A percentile compares a stretch with the other conserved stretches of the same genome.
phyloP scores from a whole-genome alignment of 2,113 vertebrate species.

The Psephotus haematonotus region DNA sequence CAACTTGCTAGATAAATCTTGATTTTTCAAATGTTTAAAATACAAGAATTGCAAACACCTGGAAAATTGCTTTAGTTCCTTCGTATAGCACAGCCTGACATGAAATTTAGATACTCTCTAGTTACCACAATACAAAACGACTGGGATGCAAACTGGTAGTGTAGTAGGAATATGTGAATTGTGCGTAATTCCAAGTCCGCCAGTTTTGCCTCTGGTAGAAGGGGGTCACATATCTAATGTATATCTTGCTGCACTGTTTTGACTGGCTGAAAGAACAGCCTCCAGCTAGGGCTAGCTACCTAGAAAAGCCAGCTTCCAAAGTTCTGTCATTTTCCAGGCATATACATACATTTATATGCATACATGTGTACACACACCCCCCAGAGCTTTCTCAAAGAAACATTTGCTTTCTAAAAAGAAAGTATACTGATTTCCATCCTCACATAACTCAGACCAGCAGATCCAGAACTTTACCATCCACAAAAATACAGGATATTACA shows the following conservation, averaged over 20 bases:
- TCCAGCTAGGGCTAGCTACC: not conserved
- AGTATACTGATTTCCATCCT: not conserved
- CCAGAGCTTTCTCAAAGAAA: not conserved
- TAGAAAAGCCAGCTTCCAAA: not conserved
- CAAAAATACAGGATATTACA: not conserved
- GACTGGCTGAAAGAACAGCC: not conserved
- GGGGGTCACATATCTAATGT: not conserved
- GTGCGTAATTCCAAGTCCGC: not conserved
- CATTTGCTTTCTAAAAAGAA: not conserved
- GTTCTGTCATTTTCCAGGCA: not conserved
- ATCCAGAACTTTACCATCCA: not conserved
- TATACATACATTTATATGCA: not conserved
- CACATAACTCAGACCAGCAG: not conserved
- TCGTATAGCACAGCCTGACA: not conserved
- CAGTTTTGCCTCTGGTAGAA: not conserved
- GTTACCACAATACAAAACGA: not conserved
- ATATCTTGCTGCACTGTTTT: not conserved
- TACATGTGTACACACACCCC: not conserved
- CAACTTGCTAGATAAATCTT: not conserved
- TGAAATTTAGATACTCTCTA: not conserved
- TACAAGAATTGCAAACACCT: fast-evolving
- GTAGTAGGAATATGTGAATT: not conserved
- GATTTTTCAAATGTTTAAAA: not conserved
- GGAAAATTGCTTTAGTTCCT: not conserved
- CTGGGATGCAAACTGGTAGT: not conserved